Conservation (phyloP, 2,888 invertebrate species). For the Megamerina dolium region DNA sequence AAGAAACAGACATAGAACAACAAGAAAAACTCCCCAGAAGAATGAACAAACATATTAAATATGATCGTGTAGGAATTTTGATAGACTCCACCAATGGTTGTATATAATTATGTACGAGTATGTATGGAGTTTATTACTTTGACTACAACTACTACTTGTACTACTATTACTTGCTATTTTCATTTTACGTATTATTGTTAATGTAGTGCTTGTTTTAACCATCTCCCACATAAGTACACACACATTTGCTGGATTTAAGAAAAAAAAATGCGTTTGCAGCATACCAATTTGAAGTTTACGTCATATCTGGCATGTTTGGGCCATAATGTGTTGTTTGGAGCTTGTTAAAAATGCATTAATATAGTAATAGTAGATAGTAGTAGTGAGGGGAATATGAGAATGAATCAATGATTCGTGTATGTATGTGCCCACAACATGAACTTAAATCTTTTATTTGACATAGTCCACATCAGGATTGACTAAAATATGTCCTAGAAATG, state of each 20-base stretch:
- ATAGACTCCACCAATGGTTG: conserved; percentile 15
- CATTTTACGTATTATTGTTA: too few relatives aligned
- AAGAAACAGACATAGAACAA: too few relatives aligned
- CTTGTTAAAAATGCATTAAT: conserved; percentile 1
- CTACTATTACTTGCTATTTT: not conserved
- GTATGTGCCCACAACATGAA: too few relatives aligned
- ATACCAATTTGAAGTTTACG: conserved; percentile 3
- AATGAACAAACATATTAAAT: conserved; percentile 15
- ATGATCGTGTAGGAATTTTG: conserved; percentile 21
- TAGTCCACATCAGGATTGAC: not conserved
- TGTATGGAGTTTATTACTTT: too few relatives aligned
- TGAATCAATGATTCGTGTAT: too few relatives aligned
- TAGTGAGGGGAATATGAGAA: too few relatives aligned
- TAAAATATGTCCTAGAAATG: too few relatives aligned
- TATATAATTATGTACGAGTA: not conserved
- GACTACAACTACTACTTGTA: not conserved
- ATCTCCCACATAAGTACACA: too few relatives aligned
- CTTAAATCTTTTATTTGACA: too few relatives aligned
- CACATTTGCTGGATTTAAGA: too few relatives aligned
- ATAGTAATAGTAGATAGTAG: too few relatives aligned
- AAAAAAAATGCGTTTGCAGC: conserved; percentile 1
- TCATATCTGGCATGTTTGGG: not conserved
- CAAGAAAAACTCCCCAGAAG: too few relatives aligned
- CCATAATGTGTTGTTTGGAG: not conserved
- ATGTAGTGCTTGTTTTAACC: not conserved